phyloP scores from a whole-genome alignment of 2,888 invertebrate genomes.

The Norana najaformis region DNA sequence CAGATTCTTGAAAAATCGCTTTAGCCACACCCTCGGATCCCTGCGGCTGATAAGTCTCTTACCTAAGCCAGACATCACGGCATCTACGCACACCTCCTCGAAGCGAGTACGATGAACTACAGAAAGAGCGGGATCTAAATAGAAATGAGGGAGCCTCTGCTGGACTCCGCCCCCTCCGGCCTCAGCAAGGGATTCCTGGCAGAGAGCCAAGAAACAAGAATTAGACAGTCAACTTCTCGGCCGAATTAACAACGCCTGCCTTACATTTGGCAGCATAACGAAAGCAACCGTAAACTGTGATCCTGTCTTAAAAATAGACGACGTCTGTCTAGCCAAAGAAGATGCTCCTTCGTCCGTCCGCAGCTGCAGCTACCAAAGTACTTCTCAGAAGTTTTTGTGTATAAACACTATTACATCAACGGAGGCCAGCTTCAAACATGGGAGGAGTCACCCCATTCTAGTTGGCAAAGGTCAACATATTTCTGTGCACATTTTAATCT shows the following conservation, averaged over 20 bases:
- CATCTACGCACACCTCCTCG: not conserved
- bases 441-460: not conserved
- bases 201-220: not conserved
- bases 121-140: not conserved
- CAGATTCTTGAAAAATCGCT: too few relatives aligned
- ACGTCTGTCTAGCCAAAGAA: conserved; percentile 13
- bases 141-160: not conserved
- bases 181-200: conserved; percentile 13
- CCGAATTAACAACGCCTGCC: conserved; percentile 3
- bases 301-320: not conserved
- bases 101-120: not conserved
- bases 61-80: not conserved
- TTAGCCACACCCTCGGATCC: not conserved
- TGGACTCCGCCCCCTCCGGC: not conserved
- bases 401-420: not conserved
- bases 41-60: not conserved
- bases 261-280: not conserved
- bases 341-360: not conserved
- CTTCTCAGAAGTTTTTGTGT: not conserved
- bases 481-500: too few relatives aligned
- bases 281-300: conserved; percentile 5
- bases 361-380: not conserved
- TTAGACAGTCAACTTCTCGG: conserved; percentile 2
- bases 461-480: not conserved
- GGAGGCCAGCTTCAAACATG: not conserved